Conservation (phyloP, 2,888 invertebrate species). For the Tiliacea aurago region DNA sequence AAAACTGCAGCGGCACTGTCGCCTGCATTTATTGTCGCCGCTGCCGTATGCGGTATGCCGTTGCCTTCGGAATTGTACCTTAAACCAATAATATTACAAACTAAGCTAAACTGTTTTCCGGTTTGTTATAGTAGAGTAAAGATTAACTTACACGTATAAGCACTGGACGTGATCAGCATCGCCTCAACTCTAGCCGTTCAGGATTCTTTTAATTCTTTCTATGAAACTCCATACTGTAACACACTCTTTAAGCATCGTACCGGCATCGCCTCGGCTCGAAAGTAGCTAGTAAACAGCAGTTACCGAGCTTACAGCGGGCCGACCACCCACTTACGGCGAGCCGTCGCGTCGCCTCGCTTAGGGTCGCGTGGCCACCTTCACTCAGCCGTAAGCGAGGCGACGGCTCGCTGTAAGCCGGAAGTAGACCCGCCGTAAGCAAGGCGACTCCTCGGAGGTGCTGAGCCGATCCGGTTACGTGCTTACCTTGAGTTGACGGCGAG, state of each 20-base stretch:
- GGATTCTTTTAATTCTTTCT: not conserved
- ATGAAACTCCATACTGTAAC: not conserved
- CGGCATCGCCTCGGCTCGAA: not conserved
- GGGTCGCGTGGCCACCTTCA: not conserved
- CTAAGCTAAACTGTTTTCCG: not conserved
- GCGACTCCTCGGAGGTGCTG: not conserved
- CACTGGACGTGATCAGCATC: not conserved
- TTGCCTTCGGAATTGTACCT: not conserved
- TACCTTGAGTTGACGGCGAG: not conserved
- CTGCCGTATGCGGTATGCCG: not conserved
- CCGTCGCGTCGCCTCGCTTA: not conserved
- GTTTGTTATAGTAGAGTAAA: not conserved
- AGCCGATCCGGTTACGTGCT: not conserved
- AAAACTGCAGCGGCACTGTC: not conserved
- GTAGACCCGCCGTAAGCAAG: not conserved
- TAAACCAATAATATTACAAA: constrained; percentile 5
- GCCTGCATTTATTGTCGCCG: not conserved
- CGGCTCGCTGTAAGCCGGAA: too few relatives aligned
- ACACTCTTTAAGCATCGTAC: not conserved
- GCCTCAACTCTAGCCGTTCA: not conserved
- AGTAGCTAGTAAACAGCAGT: not conserved
- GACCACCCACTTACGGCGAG: not conserved
- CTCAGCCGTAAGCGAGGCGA: not conserved
- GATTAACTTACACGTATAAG: not conserved
- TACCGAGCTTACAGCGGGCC: not conserved